Evolutionary conservation across 1,140 invertebrate genomes (phyloP), one percentile per base, ranked within the genome.

Genomic region (Drosophila malerkotliana): DNA sequence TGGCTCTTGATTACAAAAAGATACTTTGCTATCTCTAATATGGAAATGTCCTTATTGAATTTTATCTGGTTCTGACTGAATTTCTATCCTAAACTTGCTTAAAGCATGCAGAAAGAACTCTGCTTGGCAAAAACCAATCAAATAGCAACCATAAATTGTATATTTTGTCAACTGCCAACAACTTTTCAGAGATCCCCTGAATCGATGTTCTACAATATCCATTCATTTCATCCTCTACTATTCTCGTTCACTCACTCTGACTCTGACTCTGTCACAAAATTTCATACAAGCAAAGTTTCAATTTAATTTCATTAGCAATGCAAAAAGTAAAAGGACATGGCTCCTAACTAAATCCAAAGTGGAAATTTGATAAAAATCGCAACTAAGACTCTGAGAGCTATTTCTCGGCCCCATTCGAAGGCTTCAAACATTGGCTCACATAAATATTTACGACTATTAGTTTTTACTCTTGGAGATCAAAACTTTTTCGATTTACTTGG

Each of bases 381-480:
- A 72, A 56, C 81, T 80, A 77, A 73, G 63, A 48, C 77, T 52
- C 41, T 41, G 49, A 63, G 45, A 85, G 77, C 79, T 49, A 12
- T 12, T 37, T 30, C 47, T 78, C 57, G 41, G 57, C 49, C 59
- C 69, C 82, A 81, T 81, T 77, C 63, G 48, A 37, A 68, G 81
- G 14, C n/a, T 77, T 77, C 79, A 75, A 58, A 61, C 66, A 81
- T 60, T 67, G 32, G 37, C 56, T 68, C 51, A 66, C 83, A 87
- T 88, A 88, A 82, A 87, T 82, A 88, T 87, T 87, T 87, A 87
- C 83, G 82, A 87, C 78, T 85, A 87, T 88, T 88, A 85, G 81
- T 85, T 76, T 75, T 59, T 55, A 76, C 77, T 68, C 58, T 37
- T 4, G 51, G 53, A 69, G 64, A 69, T 69, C 63, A 69, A 87